Percentiles rank a stretch among this genome's conserved stretches.
Conservation (phyloP, 2,888 invertebrate genomes). For the Anoncus sp. region DNA sequence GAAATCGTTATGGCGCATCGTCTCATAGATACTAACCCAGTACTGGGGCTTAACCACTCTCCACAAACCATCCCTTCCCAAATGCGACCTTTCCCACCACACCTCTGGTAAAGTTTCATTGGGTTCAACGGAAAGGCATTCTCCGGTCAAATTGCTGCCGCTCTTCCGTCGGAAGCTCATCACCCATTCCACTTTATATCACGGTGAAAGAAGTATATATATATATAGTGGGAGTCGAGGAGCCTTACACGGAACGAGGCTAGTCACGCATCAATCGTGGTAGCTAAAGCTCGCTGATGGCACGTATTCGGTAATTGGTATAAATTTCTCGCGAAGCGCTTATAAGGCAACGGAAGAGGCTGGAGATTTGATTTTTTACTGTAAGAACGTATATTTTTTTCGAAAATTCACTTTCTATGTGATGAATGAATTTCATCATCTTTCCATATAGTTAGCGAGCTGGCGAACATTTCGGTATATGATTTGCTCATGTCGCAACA, state of each 20-base stretch:
- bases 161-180: slow-evolving; percentile 62
- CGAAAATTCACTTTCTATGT: not conserved
- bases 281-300: slow-evolving; percentile 39
- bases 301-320: slow-evolving; percentile 39
- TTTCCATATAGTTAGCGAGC: no score
- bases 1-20: slow-evolving; percentile 55
- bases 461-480: no score
- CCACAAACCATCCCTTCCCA: slow-evolving; percentile 34
- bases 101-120: slow-evolving; percentile 65
- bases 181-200: slow-evolving; percentile 48
- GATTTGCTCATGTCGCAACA: no score
- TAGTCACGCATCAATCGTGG: slow-evolving; percentile 46
- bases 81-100: slow-evolving; percentile 47
- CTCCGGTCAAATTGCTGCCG: slow-evolving; percentile 60
- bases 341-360: not conserved
- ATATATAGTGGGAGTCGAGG: slow-evolving; percentile 7
- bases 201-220: slow-evolving; percentile 30
- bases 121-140: slow-evolving; percentile 66
- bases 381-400: not conserved
- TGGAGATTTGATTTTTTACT: not conserved
- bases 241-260: slow-evolving; percentile 34
- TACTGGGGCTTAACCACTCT: slow-evolving; percentile 39
- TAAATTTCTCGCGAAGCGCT: slow-evolving; percentile 22
- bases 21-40: slow-evolving; percentile 36
- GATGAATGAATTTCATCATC: not conserved